Evolutionary conservation across 2,797 vertebrate genomes (phyloP), one percentile per base, ranked within the genome.

Genomic region (Anisognathus igniventris): DNA sequence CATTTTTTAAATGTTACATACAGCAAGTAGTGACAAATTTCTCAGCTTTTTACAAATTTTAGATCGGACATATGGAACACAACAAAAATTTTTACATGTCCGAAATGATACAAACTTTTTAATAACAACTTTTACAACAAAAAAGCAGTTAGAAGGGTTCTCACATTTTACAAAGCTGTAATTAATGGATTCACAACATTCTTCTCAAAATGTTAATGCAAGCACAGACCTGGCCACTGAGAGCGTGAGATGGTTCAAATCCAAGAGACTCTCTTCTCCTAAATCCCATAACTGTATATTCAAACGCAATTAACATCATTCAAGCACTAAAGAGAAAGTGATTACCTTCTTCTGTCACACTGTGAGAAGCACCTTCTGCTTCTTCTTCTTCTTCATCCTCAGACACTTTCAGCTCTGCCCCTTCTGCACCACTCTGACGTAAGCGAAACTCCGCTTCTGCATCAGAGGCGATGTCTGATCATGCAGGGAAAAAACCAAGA

Each of bases 391-490:
- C 94, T 79, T 93, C 90, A 23, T 97, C 95, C 35, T 98, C 98
- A n/a, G 97, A 97, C 12, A 96, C 88, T 47, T 97, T 97, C 8
- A 97, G 94, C 88, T 97, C 96, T 27, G 84, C 92, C 75, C 98
- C 97, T 60, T 96, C 89, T 14, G 14, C 37, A 4, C 76, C 91
- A 1, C 51, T 54, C 10, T 47, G 97, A 64, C 95, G 98, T 58
- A 98, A 93, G 64, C 95, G 98, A 39, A 98, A 98, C 96, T 99
- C 99, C 0, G 98, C 98, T 91, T 99, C 99, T 3, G 98, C 98
- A 47, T 99, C 99, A 2, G 98, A 99, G 0, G 98, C 98, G 90
- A 99, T 98, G 92, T 99, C 99, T 98, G 96, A 90, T 72, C 95
- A 73, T 9, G 33, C 73, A 3, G 11, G 25, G 60, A 51, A 71